Percentiles rank a stretch among this genome's conserved stretches.
Evolutionary conservation across 2,113 vertebrate genomes (phyloP).

Genomic region (Centropus unirufus): DNA sequence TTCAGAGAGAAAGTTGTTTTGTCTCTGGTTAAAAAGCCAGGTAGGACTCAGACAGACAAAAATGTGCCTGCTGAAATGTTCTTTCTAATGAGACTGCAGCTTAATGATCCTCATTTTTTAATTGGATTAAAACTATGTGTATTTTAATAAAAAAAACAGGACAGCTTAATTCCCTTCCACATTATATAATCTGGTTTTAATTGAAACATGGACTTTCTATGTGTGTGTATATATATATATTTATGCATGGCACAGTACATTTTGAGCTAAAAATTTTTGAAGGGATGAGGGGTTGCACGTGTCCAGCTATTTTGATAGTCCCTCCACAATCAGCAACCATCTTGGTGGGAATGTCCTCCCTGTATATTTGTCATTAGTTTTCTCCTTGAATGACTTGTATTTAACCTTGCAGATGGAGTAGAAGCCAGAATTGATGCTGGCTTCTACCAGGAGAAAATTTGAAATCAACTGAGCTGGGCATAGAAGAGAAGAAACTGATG

Average conservation of each 20-base stretch:
- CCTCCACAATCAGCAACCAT: not conserved
- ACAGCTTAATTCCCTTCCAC: not conserved
- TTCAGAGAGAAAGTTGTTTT: not conserved
- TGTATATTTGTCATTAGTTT: not conserved
- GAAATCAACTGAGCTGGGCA: not conserved
- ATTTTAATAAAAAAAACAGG: not conserved
- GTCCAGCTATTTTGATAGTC: not conserved
- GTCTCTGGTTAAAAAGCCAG: not conserved
- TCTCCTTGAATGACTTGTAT: not conserved
- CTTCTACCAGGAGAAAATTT: not conserved
- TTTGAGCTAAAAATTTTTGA: not conserved
- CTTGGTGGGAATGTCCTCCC: not conserved
- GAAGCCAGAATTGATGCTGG: not conserved
- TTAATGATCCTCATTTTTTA: not conserved
- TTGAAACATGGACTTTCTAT: not conserved
- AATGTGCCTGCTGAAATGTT: not conserved
- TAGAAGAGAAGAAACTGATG: not conserved
- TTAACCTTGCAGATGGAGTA: not conserved
- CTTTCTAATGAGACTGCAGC: not conserved
- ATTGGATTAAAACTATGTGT: not conserved
- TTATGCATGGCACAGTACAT: not conserved
- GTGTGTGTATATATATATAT: not conserved
- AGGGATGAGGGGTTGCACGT: not conserved
- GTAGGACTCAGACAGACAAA: not conserved
- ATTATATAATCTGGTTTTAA: not conserved